Evolutionary conservation across 2,797 vertebrate genomes (phyloP), one percentile per base, ranked within the genome.

Genomic region (Dryobates pubescens): DNA sequence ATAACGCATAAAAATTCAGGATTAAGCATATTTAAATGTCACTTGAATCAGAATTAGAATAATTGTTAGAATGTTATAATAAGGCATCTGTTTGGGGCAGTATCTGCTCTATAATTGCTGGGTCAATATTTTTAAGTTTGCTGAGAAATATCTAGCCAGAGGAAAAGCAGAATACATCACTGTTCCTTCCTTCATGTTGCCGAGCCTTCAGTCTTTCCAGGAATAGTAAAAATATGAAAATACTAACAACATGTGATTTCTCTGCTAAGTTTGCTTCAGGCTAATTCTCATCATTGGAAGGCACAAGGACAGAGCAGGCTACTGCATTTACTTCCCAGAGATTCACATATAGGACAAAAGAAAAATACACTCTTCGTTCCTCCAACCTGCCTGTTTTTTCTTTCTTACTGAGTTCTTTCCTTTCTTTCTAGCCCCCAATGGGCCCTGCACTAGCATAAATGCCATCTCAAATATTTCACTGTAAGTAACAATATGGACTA

Each of bases 221-320:
- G 89, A 96, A 96, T 36, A 94, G 72, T 87, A 91, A 96, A 95
- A 94, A 94, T 71, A 96, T 38, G 81, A 96, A 94, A 94, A 96
- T 93, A 89, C 94, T 97, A 96, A 96, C 95, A 96, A 94, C 93
- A 95, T 92, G 70, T 96, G 94, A 96, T 95, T 93, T 89, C 77
- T 95, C 93, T 96, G 96, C 95, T 96, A 93, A 94, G 82, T 96
- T 97, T 71, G 96, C 96, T 96, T 72, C 94, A 95, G 97, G 96
- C 96, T 95, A 96, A 93, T 96, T 96, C 96, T 95, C 94, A 79
- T 94, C 95, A 89, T 78, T 93, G 84, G 63, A 83, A 96, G 93
- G 94, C 76, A 96, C 81, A 96, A 43, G 77, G 95, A 92, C 88
- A 84, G 83, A 94, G 73, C 17, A 24, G 19, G 92, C 87, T 73